Conservation (phyloP, 2,797 vertebrate species). For the Poeciliopsis turneri region DNA sequence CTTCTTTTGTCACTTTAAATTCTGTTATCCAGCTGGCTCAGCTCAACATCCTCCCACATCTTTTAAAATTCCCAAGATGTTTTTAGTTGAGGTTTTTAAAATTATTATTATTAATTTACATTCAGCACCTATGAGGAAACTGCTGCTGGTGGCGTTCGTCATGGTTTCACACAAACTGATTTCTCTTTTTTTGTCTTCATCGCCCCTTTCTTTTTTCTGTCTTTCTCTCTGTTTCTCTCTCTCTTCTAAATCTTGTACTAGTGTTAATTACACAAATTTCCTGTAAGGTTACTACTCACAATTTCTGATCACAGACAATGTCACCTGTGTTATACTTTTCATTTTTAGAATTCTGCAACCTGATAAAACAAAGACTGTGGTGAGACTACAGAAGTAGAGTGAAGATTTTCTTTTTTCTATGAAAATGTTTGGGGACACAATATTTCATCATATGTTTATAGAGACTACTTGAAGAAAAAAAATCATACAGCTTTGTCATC, state of each 20-base stretch:
- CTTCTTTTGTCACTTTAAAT: background rate
- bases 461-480: background rate
- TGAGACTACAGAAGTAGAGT: background rate
- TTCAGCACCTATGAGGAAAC: slow-evolving; percentile 37
- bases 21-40: background rate
- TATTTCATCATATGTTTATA: background rate
- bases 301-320: background rate
- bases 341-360: background rate
- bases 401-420: background rate
- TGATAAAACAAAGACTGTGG: background rate
- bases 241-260: slow-evolving; percentile 23
- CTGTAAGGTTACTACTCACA: background rate
- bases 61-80: slow-evolving; percentile 6
- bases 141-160: slow-evolving; percentile 57
- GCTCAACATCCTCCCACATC: background rate
- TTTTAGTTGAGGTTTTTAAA: slow-evolving; percentile 1
- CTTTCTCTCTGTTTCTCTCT: slow-evolving; percentile 2
- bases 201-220: background rate
- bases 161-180: slow-evolving; percentile 27
- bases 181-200: slow-evolving; percentile 9
- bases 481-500: background rate
- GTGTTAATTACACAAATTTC: slow-evolving; percentile 13
- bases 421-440: background rate
- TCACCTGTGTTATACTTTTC: background rate
- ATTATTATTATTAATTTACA: slow-evolving; percentile 1